These are phyloP conservation scores for Hydrotaea cyrtoneurina DNA, from an alignment of 2,888 invertebrate genomes.

Conservation along the genomic window DNA sequence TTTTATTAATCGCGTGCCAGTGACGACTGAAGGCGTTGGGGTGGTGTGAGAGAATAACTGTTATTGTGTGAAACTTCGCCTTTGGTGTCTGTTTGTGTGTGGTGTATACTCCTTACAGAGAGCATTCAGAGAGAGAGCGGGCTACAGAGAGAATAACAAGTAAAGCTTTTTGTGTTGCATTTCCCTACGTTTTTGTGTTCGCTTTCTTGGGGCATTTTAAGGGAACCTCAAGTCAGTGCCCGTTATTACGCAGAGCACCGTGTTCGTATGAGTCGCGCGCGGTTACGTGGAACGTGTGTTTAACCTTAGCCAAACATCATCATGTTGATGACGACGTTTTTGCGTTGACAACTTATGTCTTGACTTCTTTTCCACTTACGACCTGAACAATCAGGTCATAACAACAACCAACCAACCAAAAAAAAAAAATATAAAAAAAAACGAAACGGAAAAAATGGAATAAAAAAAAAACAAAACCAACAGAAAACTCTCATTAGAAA, in stretches of 20 bases:
- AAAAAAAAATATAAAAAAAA: conserved; percentile 21
- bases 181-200: background rate
- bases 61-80: background rate
- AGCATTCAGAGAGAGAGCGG: background rate
- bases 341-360: conserved; percentile 62
- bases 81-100: background rate
- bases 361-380: conserved; percentile 70
- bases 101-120: background rate
- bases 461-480: conserved; percentile 17
- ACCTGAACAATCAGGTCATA: conserved; percentile 78
- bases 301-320: conserved; percentile 40
- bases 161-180: conserved; percentile 30
- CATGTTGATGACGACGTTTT: conserved; percentile 54
- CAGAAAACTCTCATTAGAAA: background rate
- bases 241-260: conserved; percentile 63
- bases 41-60: background rate
- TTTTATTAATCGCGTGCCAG: conserved; percentile 42
- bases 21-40: background rate
- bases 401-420: conserved; percentile 24
- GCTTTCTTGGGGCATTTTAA: conserved; percentile 24
- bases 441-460: conserved; percentile 23
- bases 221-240: conserved; percentile 56
- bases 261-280: conserved; percentile 56
- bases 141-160: background rate
- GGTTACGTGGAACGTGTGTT: conserved; percentile 22